Base-by-base conservation (phyloP, 2,113 vertebrate genomes). In the human (Homo sapiens) region DNA sequence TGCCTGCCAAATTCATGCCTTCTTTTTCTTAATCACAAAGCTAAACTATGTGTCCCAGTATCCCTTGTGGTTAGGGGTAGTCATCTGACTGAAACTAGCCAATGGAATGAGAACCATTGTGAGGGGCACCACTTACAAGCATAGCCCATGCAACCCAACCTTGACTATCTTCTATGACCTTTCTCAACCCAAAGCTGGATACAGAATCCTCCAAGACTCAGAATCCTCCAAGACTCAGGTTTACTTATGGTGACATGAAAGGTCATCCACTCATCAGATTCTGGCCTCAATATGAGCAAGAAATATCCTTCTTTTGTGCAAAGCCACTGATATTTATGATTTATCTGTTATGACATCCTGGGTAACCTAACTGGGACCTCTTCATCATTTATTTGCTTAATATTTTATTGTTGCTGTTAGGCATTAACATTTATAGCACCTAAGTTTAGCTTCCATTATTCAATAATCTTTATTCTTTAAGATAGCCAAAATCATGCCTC, bases 211-310 rank as follows among this genome's bases (percentile, higher is more conserved):
- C 48, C 57, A 79, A 50, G 72, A n/a, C 22, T 38, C 45, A 22
- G 48, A 20, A 55, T 55, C n/a, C n/a, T 72, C 68, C n/a, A 59
- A 78, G 27, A 64, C 38, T 68, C n/a, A 25, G 10, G 11, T 14
- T 18, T 32, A 40, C 16, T 45, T 6, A 17, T 0, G 5, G 64
- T 23, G 40, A 45, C 2, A 13, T 2, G 0, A 25, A 76, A 35
- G 68, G 18, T n/a, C 84, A 68, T 2, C 14, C 6, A 8, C 35
- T 50, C 17, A 66, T 57, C 40, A 61, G 45, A 14, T 27, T 45
- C 35, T 13, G 25, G 23, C 61, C 45, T 66, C 27, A 43, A 14
- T 22, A 6, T 38, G 35, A 59, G 3, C n/a, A 13, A 25, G 79
- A 40, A 27, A 20, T 16, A 8, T 4, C 32, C 20, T 48, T 38